Evolutionary conservation across 2,797 vertebrate genomes (phyloP).

Genomic region (Erpetoichthys calabaricus): DNA sequence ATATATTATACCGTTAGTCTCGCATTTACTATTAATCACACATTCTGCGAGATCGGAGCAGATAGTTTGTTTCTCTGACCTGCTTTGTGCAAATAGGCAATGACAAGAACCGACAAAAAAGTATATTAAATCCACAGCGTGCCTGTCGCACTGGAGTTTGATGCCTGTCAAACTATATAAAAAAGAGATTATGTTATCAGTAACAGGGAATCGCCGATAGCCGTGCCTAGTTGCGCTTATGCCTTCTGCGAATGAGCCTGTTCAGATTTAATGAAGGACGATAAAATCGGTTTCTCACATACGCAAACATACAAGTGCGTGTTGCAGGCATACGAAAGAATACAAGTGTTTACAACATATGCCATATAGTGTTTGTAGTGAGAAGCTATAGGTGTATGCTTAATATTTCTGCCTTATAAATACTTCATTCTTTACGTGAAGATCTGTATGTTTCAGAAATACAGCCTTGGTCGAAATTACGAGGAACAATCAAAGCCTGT

Average conservation of each 20-base stretch:
- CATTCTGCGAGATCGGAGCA: conserved; percentile 30
- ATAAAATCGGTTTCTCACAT: conserved; percentile 49
- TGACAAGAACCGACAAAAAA: conserved; percentile 29
- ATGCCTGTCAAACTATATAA: conserved; percentile 69
- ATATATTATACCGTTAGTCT: conserved; percentile 29
- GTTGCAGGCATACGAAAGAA: too few species aligned
- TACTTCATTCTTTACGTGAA: too few species aligned
- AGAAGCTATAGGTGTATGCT: too few species aligned
- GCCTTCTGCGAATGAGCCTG: conserved; percentile 49
- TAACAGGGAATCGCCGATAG: conserved; percentile 61
- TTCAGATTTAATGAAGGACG: conserved; percentile 56
- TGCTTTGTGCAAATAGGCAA: conserved; percentile 62
- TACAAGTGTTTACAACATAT: too few species aligned
- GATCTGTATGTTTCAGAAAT: too few species aligned
- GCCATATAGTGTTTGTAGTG: too few species aligned
- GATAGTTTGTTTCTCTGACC: conserved; percentile 48
- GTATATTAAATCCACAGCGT: conserved; percentile 42
- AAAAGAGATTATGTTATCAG: conserved; percentile 60
- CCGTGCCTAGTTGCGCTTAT: conserved; percentile 44
- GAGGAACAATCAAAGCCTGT: too few species aligned
- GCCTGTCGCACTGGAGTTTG: conserved; percentile 52
- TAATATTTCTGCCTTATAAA: too few species aligned
- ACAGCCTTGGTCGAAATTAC: too few species aligned
- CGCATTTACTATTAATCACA: conserved; percentile 46
- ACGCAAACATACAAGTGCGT: too few species aligned